phyloP scores from a whole-genome alignment of 2,888 invertebrate genomes.

The Lasioglossum leucozonium region DNA sequence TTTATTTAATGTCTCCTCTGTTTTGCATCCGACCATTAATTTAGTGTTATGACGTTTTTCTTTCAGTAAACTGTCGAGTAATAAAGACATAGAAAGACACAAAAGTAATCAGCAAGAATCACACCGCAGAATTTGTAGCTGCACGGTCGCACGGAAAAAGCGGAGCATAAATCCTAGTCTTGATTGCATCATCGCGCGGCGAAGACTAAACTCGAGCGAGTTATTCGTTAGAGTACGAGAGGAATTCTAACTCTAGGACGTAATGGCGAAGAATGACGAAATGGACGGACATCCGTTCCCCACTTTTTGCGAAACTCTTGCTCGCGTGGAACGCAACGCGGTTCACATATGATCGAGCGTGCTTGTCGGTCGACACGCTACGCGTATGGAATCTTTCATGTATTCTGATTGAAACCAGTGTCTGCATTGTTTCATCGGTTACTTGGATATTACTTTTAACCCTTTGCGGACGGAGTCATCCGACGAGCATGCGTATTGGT shows the following conservation, averaged over 20 bases:
- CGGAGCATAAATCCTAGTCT: not conserved
- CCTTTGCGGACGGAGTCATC: no score
- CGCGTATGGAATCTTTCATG: not conserved
- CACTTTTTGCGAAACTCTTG: conserved; percentile 40
- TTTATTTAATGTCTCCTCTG: no score
- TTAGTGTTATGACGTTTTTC: no score
- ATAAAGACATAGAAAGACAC: no score
- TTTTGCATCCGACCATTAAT: no score
- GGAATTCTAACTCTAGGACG: conserved; percentile 34
- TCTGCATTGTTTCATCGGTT: not conserved
- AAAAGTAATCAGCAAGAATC: not conserved
- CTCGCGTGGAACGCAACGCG: not conserved
- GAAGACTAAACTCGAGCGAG: not conserved
- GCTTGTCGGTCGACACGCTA: conserved; percentile 1
- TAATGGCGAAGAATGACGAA: conserved; percentile 43
- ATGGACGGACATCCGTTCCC: conserved; percentile 52
- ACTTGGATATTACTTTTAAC: not conserved
- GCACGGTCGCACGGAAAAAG: not conserved
- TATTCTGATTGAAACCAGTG: not conserved
- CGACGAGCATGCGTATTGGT: no score
- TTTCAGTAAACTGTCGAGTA: no score
- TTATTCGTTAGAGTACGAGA: conserved; percentile 12
- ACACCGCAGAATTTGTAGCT: not conserved
- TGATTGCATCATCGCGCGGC: not conserved
- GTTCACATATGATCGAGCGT: conserved; percentile 32